Base-by-base conservation (phyloP, 2,888 invertebrate genomes). In the Agrotis puta region DNA sequence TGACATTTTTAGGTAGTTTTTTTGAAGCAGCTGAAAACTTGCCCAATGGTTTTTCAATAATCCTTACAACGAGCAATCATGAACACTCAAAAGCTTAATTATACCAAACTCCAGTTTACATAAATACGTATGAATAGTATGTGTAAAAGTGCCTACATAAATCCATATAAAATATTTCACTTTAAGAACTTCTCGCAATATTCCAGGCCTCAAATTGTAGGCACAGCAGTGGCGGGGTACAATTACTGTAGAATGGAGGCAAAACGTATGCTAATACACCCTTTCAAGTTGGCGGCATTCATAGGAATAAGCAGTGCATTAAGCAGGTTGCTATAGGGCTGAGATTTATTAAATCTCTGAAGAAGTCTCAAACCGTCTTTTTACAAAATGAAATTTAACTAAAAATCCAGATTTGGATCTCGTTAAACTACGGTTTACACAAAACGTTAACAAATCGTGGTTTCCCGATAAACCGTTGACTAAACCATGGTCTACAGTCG, bases 251-350 rank as follows among this genome's bases (percentile, higher is more conserved):
- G 66, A 75, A 75, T 63, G 62, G 62, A 71, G 70, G 71, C 33
- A 82, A 72, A 74, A 79, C 75, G 70, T 84, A 85, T 84, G 83
- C 64, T 82, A 81, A 85, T 82, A 76, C 72, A 57, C 66, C 79
- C 83, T 83, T 84, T 82, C 72, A 79, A 68, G 70, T 64, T 62
- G 76, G 68, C 69, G 56, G 81, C 68, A 84, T 83, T 85, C 85
- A 83, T 68, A 76, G 65, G 74, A 77, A 70, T 70, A 79, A 77
- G 79, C 71, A 64, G 61, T 65, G 83, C 75, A 77, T 79, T 79
- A 81, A 75, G 75, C 53, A 50, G 59, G 47, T 53, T 39, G 48
- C 20, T 64, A 18, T 71, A 79, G 72, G 77, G 70, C n/a, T 77
- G 70, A 65, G 22, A n/a, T 64, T 6, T 64, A 18, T 72, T 50